Conservation (phyloP, 30 jellyfish, hydroid and myxozoan species). For the Hydra vulgaris region DNA sequence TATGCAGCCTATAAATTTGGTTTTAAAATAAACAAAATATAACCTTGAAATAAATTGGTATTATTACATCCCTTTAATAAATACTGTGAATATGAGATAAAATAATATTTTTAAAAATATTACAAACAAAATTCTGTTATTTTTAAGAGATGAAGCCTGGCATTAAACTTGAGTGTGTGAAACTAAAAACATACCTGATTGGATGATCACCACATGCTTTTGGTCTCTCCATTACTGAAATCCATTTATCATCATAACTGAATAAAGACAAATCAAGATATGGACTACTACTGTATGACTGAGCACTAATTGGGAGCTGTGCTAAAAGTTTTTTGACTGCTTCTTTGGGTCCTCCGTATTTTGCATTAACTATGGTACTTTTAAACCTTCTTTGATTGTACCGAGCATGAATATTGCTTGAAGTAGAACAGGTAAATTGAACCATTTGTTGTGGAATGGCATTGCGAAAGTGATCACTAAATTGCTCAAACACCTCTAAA, state of each 20-base stretch:
- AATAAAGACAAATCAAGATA: conserved; percentile 88
- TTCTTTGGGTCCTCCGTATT: conserved; percentile 95
- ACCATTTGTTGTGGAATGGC: conserved; percentile 84
- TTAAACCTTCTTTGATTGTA: conserved; percentile 87
- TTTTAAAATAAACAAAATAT: no score
- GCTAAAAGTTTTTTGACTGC: conserved; percentile 91
- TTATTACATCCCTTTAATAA: no score
- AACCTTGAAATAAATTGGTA: no score
- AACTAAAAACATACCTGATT: conserved; percentile 42
- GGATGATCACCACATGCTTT: conserved; percentile 99
- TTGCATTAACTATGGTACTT: conserved; percentile 91
- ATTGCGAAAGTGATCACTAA: conserved; percentile 84
- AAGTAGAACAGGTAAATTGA: conserved; percentile 95
- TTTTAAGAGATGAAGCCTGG: no score
- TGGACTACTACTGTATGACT: conserved; percentile 97
- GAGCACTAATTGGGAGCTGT: conserved; percentile 97
- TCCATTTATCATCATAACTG: conserved; percentile 99
- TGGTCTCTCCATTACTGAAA: conserved; percentile 99
- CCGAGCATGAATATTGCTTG: conserved; percentile 93
- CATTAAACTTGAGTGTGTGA: no score
- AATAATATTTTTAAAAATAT: no score
- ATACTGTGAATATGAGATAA: no score
- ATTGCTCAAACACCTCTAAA: conserved; percentile 75
- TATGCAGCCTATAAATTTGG: no score
- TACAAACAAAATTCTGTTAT: no score